Evolutionary conservation across 2,888 invertebrate species (phyloP).

Genomic region (Cephus nigrinus): DNA sequence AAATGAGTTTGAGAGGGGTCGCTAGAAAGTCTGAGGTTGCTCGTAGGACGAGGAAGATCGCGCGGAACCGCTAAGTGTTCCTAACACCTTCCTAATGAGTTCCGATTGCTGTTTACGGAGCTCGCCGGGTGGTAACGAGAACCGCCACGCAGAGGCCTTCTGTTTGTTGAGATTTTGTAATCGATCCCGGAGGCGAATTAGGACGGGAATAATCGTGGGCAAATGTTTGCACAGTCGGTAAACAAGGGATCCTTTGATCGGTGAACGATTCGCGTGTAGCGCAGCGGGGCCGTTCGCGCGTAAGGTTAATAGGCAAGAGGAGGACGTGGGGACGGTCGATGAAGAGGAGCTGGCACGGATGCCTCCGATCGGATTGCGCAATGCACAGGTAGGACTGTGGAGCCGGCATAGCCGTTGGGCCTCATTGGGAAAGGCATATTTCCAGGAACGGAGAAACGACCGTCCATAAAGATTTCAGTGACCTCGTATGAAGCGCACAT

Average conservation of each 20-base stretch:
- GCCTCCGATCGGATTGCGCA: too few relatives aligned
- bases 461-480: constrained; percentile 9
- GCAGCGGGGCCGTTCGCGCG: too few relatives aligned
- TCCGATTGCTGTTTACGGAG: constrained; percentile 39
- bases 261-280: too few relatives aligned
- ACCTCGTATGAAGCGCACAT: constrained; percentile 3
- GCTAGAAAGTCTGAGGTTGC: constrained; percentile 4
- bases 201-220: not conserved
- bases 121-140: constrained; percentile 20
- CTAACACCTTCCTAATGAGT: constrained; percentile 50
- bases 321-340: too few relatives aligned
- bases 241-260: too few relatives aligned
- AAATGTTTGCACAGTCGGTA: too few relatives aligned
- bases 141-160: constrained; percentile 1
- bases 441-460: constrained; percentile 5
- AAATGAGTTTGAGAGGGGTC: not conserved
- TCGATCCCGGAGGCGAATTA: constrained; percentile 12
- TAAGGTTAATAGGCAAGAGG: too few relatives aligned
- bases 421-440: not conserved
- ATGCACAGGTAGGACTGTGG: too few relatives aligned
- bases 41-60: constrained; percentile 43
- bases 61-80: constrained; percentile 42
- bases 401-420: too few relatives aligned
- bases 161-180: constrained; percentile 11
- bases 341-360: too few relatives aligned